Evolutionary conservation across 2,888 invertebrate species (phyloP).

Genomic region (Rhagium mordax): DNA sequence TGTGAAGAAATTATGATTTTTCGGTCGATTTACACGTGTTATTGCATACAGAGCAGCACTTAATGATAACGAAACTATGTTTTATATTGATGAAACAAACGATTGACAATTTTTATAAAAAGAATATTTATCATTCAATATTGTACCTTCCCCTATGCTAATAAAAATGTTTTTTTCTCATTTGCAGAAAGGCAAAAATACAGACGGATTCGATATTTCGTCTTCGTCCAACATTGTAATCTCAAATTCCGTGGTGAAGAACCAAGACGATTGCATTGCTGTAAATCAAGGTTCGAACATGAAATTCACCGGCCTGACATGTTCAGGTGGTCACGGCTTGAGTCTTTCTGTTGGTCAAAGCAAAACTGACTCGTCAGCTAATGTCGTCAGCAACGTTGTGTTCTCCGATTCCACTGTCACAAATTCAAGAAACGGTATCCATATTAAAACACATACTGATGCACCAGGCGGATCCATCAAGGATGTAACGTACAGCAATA

Average conservation of each 20-base stretch:
- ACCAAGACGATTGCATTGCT: conserved; percentile 54
- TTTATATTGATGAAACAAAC: too few species aligned
- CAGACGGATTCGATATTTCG: conserved; percentile 53
- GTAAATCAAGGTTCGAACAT: conserved; percentile 48
- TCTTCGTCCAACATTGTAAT: conserved; percentile 42
- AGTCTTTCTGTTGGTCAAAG: conserved; percentile 53
- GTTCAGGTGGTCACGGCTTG: conserved; percentile 53
- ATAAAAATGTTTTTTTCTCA: not conserved
- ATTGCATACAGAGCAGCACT: too few species aligned
- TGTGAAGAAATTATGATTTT: too few species aligned
- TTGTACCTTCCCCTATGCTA: too few species aligned
- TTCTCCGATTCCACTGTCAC: conserved; percentile 44
- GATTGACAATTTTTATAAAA: too few species aligned
- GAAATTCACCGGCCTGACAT: conserved; percentile 41
- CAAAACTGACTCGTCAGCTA: conserved; percentile 34
- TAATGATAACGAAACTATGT: too few species aligned
- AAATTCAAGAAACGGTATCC: conserved; percentile 52
- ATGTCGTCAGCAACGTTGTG: conserved; percentile 45
- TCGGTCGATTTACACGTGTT: too few species aligned
- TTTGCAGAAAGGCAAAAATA: conserved; percentile 40
- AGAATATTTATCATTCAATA: too few species aligned
- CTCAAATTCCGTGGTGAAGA: conserved; percentile 46
- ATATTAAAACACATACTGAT: conserved; percentile 52
- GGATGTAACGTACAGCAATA: conserved; percentile 48
- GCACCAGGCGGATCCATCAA: conserved; percentile 43